These are phyloP conservation scores for Oxyteleia sp. DNA, from an alignment of 2,888 invertebrate genomes.

Conservation along the genomic window DNA sequence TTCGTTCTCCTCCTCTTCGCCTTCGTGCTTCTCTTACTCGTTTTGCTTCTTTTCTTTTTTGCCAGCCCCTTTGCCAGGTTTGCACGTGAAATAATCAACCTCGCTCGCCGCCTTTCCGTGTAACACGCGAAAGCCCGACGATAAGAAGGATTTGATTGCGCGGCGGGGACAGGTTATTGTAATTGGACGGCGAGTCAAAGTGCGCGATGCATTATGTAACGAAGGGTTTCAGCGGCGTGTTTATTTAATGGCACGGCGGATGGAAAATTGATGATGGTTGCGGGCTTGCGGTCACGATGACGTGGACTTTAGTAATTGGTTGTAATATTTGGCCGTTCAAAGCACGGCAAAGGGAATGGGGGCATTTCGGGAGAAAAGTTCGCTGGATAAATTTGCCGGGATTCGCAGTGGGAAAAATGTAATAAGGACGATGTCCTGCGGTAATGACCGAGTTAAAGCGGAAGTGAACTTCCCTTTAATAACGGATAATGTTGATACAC, in stretches of 20 bases:
- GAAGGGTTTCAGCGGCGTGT: conserved; percentile 20
- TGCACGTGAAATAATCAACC: conserved; percentile 62
- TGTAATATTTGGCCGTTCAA: background rate
- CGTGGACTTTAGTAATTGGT: conserved; percentile 7
- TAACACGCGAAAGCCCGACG: conserved; percentile 53
- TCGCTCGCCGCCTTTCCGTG: conserved; percentile 39
- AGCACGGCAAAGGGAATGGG: no score
- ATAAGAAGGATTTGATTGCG: conserved; percentile 65
- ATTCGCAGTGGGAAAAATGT: no score
- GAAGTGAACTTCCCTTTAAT: no score
- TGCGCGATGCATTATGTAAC: conserved; percentile 25
- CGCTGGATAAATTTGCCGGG: no score
- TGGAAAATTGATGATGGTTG: conserved; percentile 35
- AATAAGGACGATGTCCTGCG: no score
- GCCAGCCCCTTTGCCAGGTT: background rate
- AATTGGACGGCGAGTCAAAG: conserved; percentile 32
- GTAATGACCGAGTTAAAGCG: no score
- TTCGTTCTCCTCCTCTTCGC: no score
- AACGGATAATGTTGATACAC: no score
- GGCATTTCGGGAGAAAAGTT: no score
- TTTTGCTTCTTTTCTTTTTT: background rate
- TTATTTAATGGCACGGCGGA: conserved; percentile 30
- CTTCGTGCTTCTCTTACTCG: conserved; percentile 17
- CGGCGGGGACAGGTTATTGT: conserved; percentile 41
- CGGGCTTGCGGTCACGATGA: conserved; percentile 1